phyloP scores from a whole-genome alignment of 2,113 vertebrate species.

The Casuarius casuarius region DNA sequence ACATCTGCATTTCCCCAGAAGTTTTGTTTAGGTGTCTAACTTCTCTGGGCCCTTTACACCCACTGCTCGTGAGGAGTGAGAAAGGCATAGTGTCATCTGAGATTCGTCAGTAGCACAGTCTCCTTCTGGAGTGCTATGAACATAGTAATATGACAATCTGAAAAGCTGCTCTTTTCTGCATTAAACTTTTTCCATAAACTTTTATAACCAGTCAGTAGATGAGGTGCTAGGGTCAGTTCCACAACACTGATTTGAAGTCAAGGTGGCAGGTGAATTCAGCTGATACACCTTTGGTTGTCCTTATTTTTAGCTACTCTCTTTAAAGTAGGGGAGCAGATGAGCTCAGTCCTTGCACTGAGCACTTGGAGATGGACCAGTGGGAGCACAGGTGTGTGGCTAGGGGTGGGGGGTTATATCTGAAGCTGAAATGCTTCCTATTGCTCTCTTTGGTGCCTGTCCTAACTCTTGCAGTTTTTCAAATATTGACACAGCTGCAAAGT shows the following conservation, averaged over 20 bases:
- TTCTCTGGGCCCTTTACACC: neutral
- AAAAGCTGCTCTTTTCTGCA: neutral
- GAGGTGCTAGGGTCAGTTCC: neutral
- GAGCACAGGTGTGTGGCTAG: neutral
- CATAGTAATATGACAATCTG: neutral
- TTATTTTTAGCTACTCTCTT: neutral
- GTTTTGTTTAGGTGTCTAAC: neutral
- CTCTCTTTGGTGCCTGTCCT: neutral
- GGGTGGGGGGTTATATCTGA: neutral
- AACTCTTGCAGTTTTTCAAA: constrained; percentile 31
- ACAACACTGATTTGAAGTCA: neutral
- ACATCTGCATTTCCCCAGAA: neutral
- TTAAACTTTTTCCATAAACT: neutral
- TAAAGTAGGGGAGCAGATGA: neutral
- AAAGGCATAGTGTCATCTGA: neutral
- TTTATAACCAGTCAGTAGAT: neutral
- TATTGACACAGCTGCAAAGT: constrained; percentile 67
- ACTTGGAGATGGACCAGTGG: neutral
- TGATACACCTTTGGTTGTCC: neutral
- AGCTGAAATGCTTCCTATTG: neutral
- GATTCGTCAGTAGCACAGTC: neutral
- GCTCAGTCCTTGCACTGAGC: neutral
- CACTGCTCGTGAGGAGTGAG: neutral
- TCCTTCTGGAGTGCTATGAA: neutral
- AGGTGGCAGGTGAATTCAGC: neutral